A percentile compares a stretch with the other conserved stretches of the same genome.
Conservation (phyloP, 2,888 invertebrate genomes). For the Archips xylosteana region DNA sequence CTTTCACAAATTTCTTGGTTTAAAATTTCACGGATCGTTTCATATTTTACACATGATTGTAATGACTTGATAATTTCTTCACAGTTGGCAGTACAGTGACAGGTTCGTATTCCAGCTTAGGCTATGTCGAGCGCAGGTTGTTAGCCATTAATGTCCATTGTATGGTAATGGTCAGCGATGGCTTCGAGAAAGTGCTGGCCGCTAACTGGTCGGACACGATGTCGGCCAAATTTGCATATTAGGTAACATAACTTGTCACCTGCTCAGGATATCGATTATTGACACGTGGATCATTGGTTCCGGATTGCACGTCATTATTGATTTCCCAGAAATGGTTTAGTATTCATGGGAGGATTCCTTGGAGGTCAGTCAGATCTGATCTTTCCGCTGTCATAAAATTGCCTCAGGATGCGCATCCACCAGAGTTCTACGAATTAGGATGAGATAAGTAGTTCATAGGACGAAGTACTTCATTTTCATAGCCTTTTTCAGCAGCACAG, state of each 20-base stretch:
- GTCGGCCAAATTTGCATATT: conserved; percentile 72
- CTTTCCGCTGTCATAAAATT: conserved; percentile 25
- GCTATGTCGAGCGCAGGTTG: conserved; percentile 38
- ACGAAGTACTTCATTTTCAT: too few relatives aligned
- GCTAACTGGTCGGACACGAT: conserved; percentile 73
- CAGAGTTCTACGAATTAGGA: too few relatives aligned
- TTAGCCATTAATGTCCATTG: conserved; percentile 68
- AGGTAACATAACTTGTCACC: conserved; percentile 60
- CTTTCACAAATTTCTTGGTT: not conserved
- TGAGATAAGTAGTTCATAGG: too few relatives aligned
- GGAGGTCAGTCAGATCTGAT: conserved; percentile 28
- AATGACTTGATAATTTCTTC: conserved; percentile 12
- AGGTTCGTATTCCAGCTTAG: conserved; percentile 39
- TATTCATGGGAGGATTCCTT: conserved; percentile 23
- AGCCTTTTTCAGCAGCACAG: too few relatives aligned
- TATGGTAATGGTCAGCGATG: conserved; percentile 67
- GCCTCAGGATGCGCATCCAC: not conserved
- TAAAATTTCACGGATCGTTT: not conserved
- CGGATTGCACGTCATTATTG: conserved; percentile 26
- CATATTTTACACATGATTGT: conserved; percentile 1
- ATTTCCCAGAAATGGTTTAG: conserved; percentile 37
- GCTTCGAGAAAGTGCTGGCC: conserved; percentile 71
- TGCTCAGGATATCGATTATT: conserved; percentile 44
- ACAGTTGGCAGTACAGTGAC: not conserved
- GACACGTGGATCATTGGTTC: conserved; percentile 38